Conservation (phyloP, 2,797 vertebrate species). For the Lemur catta region DNA sequence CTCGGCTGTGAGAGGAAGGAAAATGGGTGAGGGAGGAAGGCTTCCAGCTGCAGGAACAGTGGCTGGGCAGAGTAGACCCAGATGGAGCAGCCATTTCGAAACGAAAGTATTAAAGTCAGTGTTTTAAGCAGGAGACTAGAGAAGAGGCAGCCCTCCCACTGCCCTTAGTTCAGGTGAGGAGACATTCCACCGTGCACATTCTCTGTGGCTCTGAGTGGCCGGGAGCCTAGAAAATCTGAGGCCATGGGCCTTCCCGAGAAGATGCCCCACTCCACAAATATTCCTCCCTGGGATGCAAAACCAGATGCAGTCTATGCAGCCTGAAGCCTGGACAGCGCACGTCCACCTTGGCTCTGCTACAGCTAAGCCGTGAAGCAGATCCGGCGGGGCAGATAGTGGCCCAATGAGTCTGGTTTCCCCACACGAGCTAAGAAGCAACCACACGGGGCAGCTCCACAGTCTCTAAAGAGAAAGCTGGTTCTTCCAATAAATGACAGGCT, state of each 20-base stretch:
- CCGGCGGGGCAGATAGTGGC: not conserved
- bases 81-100: not conserved
- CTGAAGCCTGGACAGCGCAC: not conserved
- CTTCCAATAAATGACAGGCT: not conserved
- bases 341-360: not conserved
- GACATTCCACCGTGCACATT: not conserved
- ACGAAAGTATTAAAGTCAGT: not conserved
- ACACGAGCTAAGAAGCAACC: not conserved
- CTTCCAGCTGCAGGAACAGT: not conserved
- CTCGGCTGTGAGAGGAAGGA: not conserved
- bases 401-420: not conserved
- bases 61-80: not conserved
- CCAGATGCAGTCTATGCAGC: not conserved
- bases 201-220: not conserved
- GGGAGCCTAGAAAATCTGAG: not conserved
- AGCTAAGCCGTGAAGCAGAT: not conserved
- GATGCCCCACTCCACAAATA: not conserved
- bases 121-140: not conserved
- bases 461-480: not conserved
- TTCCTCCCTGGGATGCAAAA: not conserved
- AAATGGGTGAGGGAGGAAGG: not conserved
- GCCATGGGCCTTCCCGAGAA: not conserved
- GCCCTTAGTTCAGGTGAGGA: not conserved
- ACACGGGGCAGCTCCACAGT: not conserved
- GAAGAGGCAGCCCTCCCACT: not conserved